Conservation (phyloP, 2,888 invertebrate species). For the Malthinus flaveolus region DNA sequence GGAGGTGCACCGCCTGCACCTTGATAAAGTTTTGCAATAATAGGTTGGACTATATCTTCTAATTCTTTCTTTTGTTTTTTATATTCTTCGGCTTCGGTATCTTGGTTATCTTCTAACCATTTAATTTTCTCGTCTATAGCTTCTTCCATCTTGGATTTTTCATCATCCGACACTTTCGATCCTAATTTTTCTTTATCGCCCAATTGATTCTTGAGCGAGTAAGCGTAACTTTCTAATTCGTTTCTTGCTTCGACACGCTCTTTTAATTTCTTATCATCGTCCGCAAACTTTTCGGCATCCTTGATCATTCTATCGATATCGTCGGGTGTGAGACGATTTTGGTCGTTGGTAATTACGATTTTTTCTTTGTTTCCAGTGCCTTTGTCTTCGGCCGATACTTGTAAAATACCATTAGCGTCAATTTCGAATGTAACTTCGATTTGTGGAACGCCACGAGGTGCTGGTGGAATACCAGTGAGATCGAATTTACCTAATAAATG, state of each 20-base stretch:
- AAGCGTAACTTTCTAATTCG: slow-evolving; percentile 96
- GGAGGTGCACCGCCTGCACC: slow-evolving; percentile 80
- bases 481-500: slow-evolving; percentile 98
- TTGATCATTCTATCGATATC: slow-evolving; percentile 99
- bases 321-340: slow-evolving; percentile 94
- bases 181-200: slow-evolving; percentile 97
- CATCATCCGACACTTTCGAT: slow-evolving; percentile 83
- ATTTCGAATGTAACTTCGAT: slow-evolving; percentile 95
- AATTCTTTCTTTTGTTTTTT: slow-evolving; percentile 94
- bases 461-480: slow-evolving; percentile 94
- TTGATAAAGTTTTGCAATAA: slow-evolving; percentile 95
- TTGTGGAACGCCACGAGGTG: slow-evolving; percentile 90
- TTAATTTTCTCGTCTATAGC: slow-evolving; percentile 97
- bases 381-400: slow-evolving; percentile 98
- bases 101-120: slow-evolving; percentile 96
- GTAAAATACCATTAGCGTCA: slow-evolving; percentile 91
- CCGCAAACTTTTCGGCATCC: slow-evolving; percentile 98
- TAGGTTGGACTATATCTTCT: slow-evolving; percentile 94
- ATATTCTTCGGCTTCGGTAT: slow-evolving; percentile 89
- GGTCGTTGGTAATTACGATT: slow-evolving; percentile 98
- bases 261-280: slow-evolving; percentile 96
- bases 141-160: slow-evolving; percentile 92
- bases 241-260: slow-evolving; percentile 95
- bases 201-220: slow-evolving; percentile 96
- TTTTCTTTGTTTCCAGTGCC: slow-evolving; percentile 98